phyloP scores from a whole-genome alignment of 2,797 vertebrate species.

The Sarcophilus harrisii region DNA sequence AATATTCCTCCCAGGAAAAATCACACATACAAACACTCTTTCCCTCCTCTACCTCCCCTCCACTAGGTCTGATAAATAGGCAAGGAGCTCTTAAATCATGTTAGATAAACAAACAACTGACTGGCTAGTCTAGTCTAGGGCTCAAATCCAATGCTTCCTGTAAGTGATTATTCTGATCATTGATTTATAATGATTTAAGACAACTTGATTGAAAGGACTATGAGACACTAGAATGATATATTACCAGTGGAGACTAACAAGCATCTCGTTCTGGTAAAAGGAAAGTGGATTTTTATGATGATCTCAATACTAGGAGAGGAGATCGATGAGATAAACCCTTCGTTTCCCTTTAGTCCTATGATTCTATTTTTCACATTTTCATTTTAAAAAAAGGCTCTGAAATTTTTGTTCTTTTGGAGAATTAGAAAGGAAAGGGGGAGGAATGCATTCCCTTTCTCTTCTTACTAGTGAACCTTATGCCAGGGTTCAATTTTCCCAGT shows the following conservation, averaged over 20 bases:
- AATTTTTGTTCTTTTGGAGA: neutral
- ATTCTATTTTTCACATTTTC: neutral
- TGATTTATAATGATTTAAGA: neutral
- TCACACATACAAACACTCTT: neutral
- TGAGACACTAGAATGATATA: neutral
- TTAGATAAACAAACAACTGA: neutral
- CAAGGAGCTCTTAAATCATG: neutral
- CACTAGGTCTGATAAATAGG: neutral
- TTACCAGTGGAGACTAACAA: neutral
- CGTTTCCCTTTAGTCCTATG: neutral
- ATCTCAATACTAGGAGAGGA: neutral
- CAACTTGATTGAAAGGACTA: slow-evolving; percentile 38
- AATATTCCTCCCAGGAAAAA: slow-evolving; percentile 8
- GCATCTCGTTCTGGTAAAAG: neutral
- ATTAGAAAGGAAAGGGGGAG: neutral
- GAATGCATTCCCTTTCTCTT: slow-evolving; percentile 30
- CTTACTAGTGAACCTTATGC: slow-evolving; percentile 37
- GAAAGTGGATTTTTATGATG: neutral
- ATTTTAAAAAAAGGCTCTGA: neutral
- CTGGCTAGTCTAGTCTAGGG: neutral
- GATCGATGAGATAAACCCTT: neutral
- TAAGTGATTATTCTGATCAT: slow-evolving; percentile 1
- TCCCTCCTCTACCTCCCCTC: neutral
- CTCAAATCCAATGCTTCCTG: slow-evolving; percentile 26
- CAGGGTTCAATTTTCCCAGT: slow-evolving; percentile 16